Evolutionary conservation across 2,797 vertebrate genomes (phyloP).

Genomic region (Neomorphus geoffroyi): DNA sequence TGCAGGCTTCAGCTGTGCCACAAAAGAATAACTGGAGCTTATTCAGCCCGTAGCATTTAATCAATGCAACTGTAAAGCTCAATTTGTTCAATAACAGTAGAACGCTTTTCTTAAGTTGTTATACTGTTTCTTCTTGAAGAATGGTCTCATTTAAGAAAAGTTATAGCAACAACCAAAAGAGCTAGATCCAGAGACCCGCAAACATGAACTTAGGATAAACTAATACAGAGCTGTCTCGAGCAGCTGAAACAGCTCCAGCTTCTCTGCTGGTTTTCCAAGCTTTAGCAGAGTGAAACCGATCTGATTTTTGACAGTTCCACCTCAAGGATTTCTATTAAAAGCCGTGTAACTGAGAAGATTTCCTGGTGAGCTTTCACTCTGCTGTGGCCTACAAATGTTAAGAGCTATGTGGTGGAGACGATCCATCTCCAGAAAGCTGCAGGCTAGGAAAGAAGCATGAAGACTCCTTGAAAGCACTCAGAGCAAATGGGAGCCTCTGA

Average conservation of each 20-base stretch:
- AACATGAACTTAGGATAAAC: conserved; percentile 40
- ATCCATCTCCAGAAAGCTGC: conserved; percentile 62
- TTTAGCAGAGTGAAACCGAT: conserved; percentile 60
- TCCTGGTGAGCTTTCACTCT: conserved; percentile 59
- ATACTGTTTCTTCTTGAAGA: not conserved
- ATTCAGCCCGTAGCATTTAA: not conserved
- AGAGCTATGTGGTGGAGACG: conserved; percentile 20
- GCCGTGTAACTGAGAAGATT: conserved; percentile 61
- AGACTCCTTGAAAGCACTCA: conserved; percentile 28
- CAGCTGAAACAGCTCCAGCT: conserved; percentile 45
- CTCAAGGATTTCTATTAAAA: conserved; percentile 70
- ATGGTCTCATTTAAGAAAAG: not conserved
- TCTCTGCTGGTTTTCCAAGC: conserved; percentile 47
- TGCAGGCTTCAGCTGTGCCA: not conserved
- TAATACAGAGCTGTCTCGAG: not conserved
- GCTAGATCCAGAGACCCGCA: not conserved
- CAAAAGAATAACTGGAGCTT: not conserved
- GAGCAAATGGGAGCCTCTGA: not conserved
- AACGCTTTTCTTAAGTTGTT: not conserved
- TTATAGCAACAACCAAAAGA: conserved; percentile 9
- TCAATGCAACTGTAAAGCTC: not conserved
- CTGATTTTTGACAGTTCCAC: conserved; percentile 70
- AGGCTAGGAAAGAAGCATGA: conserved; percentile 57
- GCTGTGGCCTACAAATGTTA: conserved; percentile 59
- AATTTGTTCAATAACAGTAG: conserved; percentile 2